Conservation (phyloP, 2,888 invertebrate genomes). For the Heteromurus nitidus region DNA sequence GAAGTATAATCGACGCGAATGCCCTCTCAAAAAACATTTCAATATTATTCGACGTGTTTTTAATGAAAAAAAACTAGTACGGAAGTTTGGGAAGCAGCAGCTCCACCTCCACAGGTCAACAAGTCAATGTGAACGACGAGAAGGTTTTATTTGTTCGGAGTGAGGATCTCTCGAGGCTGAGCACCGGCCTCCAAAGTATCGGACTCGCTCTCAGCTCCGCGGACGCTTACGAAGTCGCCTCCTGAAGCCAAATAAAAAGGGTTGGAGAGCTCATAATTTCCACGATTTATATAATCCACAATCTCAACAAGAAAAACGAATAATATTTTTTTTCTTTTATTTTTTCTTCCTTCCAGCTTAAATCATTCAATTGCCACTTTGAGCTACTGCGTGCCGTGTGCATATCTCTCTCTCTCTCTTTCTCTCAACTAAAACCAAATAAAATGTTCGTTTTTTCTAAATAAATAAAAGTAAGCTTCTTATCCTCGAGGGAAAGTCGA, state of each 20-base stretch:
- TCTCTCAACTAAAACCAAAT: neutral
- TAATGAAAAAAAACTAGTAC: slow-evolving; percentile 15
- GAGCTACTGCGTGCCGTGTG: too few species aligned
- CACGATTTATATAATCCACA: too few species aligned
- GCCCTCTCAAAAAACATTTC: neutral
- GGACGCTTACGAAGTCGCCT: neutral
- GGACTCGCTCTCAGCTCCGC: neutral
- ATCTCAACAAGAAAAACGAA: too few species aligned
- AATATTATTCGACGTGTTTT: neutral
- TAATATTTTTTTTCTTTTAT: too few species aligned
- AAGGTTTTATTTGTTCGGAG: slow-evolving; percentile 30
- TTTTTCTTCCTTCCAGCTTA: too few species aligned
- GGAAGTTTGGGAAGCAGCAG: slow-evolving; percentile 1
- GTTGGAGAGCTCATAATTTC: neutral
- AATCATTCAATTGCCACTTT: too few species aligned
- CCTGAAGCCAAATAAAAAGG: too few species aligned
- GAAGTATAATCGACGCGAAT: neutral
- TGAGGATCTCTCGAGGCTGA: slow-evolving; percentile 22
- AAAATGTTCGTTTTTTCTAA: neutral
- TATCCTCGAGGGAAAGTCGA: too few species aligned
- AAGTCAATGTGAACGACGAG: slow-evolving; percentile 30
- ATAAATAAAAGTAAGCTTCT: too few species aligned
- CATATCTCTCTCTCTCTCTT: too few species aligned
- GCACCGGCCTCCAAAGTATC: slow-evolving; percentile 40
- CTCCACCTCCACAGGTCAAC: neutral